These are phyloP conservation scores for Pristionchus fissidentatus DNA, from an alignment of 2,888 invertebrate species.

Conservation along the genomic window DNA sequence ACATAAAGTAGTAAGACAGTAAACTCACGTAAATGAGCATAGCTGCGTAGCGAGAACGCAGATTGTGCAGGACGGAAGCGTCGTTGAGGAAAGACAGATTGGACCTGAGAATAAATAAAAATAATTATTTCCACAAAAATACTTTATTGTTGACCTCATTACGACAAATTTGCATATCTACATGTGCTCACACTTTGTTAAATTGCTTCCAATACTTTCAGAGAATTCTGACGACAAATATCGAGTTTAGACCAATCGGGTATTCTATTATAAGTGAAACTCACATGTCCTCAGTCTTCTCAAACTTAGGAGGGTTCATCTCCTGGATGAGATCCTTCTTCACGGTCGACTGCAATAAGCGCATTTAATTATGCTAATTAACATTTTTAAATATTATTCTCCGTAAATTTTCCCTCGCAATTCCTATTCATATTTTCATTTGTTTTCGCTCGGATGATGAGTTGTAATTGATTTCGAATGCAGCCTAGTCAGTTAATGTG, in stretches of 20 bases:
- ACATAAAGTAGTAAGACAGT: not conserved
- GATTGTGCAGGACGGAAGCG: conserved; percentile 97
- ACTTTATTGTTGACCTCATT: not conserved
- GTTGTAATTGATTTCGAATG: too few species aligned
- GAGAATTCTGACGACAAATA: not conserved
- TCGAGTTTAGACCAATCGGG: not conserved
- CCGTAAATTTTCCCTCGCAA: too few species aligned
- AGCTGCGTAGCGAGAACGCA: conserved; percentile 96
- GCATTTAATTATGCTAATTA: not conserved
- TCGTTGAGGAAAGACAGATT: conserved; percentile 99
- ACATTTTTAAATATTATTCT: not conserved
- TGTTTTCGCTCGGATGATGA: too few species aligned
- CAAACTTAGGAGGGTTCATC: conserved; percentile 99
- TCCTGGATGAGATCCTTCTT: conserved; percentile 89
- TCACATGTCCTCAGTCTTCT: conserved; percentile 83
- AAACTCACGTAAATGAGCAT: conserved; percentile 83
- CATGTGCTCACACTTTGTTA: too few species aligned
- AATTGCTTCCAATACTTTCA: not conserved
- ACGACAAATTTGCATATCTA: not conserved
- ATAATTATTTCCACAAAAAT: not conserved
- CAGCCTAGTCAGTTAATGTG: too few species aligned
- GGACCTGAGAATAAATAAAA: conserved; percentile 22
- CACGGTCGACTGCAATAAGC: conserved; percentile 80
- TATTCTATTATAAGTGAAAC: not conserved
- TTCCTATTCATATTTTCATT: too few species aligned